Evolutionary conservation across 2,113 vertebrate species (phyloP).

Genomic region (Thamnaconus septentrionalis): DNA sequence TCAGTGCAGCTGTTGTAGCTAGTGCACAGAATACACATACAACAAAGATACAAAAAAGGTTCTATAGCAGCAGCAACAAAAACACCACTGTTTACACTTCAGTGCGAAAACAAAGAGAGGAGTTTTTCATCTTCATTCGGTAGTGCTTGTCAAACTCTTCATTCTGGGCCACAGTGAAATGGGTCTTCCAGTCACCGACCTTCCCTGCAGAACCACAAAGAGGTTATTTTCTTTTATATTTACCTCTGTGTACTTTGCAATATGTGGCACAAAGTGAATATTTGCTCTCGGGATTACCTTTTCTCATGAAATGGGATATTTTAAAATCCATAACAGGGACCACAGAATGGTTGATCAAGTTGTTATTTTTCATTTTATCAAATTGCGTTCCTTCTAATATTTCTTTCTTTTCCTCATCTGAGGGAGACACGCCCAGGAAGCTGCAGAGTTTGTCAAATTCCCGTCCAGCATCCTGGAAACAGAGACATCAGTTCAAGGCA

Average conservation of each 20-base stretch:
- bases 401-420: slow-evolving; percentile 46
- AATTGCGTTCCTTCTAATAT: slow-evolving; percentile 75
- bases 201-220: too few species aligned
- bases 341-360: slow-evolving; percentile 73
- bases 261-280: too few species aligned
- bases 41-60: too few species aligned
- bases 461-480: slow-evolving; percentile 66
- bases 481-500: slow-evolving; percentile 31
- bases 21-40: too few species aligned
- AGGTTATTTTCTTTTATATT: too few species aligned
- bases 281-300: slow-evolving; percentile 60
- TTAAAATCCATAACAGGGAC: slow-evolving; percentile 52
- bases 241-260: too few species aligned
- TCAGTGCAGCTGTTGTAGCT: too few species aligned
- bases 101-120: neutral
- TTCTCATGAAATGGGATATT: slow-evolving; percentile 76
- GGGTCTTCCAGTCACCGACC: too few species aligned
- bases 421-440: slow-evolving; percentile 75
- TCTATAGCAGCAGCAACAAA: too few species aligned
- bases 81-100: neutral
- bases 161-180: too few species aligned
- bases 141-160: too few species aligned
- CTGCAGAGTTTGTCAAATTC: slow-evolving; percentile 75
- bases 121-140: neutral
- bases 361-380: slow-evolving; percentile 79